Evolutionary conservation across 1,140 invertebrate species (phyloP).

Genomic region (Lordiphosa stackelbergi): DNA sequence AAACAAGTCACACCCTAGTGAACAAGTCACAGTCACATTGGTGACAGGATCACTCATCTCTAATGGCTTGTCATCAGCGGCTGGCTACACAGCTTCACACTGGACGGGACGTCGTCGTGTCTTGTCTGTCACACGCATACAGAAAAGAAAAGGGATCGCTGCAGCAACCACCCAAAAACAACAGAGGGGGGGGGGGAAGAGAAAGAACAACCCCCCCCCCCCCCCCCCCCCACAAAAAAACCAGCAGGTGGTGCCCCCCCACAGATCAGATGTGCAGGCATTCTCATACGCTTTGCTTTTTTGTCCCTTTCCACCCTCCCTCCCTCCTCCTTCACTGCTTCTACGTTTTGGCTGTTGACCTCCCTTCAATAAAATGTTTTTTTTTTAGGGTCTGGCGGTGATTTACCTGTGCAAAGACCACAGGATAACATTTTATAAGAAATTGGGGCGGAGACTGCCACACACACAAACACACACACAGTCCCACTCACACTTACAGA

Average conservation of each 20-base stretch:
- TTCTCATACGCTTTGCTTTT: constrained; percentile 19
- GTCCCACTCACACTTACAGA: constrained; percentile 15
- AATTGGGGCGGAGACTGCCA: constrained; percentile 31
- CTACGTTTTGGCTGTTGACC: constrained; percentile 55
- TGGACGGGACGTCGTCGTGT: constrained; percentile 15
- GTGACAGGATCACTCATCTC: constrained; percentile 22
- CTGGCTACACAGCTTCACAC: constrained; percentile 5
- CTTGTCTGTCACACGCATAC: constrained; percentile 22
- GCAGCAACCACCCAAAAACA: too few species aligned
- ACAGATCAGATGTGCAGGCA: constrained; percentile 62
- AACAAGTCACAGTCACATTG: constrained; percentile 8
- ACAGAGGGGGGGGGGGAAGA: too few species aligned
- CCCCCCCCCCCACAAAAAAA: too few species aligned
- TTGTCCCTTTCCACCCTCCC: constrained; percentile 20
- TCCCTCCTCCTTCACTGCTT: constrained; percentile 5
- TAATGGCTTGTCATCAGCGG: constrained; percentile 25
- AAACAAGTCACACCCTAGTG: not conserved
- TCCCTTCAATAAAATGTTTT: constrained; percentile 37
- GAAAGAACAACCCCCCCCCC: too few species aligned
- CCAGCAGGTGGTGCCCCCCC: too few species aligned
- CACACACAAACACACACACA: constrained; percentile 19
- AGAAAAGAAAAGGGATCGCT: constrained; percentile 37
- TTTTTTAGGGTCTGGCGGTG: constrained; percentile 1
- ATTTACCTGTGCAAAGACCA: constrained; percentile 46
- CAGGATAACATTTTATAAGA: constrained; percentile 29